These are phyloP conservation scores for Gasteruption jaculator DNA, from an alignment of 2,888 invertebrate genomes.

Conservation along the genomic window DNA sequence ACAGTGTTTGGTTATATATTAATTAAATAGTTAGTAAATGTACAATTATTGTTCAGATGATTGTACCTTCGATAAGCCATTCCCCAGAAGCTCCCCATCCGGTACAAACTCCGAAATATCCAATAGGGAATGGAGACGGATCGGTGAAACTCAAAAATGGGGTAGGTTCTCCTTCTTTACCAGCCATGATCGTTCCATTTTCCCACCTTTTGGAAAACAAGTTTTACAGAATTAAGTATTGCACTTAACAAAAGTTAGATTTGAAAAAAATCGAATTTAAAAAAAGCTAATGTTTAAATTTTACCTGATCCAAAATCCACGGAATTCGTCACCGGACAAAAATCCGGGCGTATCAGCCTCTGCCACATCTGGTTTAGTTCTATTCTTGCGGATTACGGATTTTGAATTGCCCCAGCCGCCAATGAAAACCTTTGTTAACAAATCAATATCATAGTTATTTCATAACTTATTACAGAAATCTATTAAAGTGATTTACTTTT, in stretches of 20 bases:
- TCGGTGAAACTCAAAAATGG: constrained; percentile 73
- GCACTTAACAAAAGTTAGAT: not conserved
- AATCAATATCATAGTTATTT: not conserved
- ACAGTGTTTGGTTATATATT: too few relatives aligned
- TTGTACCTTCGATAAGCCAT: constrained; percentile 79
- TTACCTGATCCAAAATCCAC: constrained; percentile 81
- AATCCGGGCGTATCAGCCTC: constrained; percentile 70
- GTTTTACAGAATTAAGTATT: not conserved
- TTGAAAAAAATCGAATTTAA: constrained; percentile 1
- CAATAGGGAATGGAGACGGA: constrained; percentile 66
- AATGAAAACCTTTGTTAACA: constrained; percentile 63
- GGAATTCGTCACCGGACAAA: constrained; percentile 68
- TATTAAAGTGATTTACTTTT: too few relatives aligned
- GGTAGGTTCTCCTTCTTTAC: constrained; percentile 67
- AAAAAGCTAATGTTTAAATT: not conserved
- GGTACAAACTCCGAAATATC: constrained; percentile 76
- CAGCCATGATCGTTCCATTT: constrained; percentile 57
- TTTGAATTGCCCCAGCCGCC: constrained; percentile 86
- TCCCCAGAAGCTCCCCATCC: constrained; percentile 81
- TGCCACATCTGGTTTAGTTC: constrained; percentile 69
- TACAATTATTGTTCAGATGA: too few relatives aligned
- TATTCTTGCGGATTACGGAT: constrained; percentile 77
- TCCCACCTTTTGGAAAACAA: constrained; percentile 32
- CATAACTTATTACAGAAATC: constrained; percentile 8
- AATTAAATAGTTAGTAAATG: too few relatives aligned